Percentiles rank a stretch among this genome's conserved stretches.
phyloP scores from a whole-genome alignment of 2,113 vertebrate genomes.

The Ptilonorhynchus violaceus region DNA sequence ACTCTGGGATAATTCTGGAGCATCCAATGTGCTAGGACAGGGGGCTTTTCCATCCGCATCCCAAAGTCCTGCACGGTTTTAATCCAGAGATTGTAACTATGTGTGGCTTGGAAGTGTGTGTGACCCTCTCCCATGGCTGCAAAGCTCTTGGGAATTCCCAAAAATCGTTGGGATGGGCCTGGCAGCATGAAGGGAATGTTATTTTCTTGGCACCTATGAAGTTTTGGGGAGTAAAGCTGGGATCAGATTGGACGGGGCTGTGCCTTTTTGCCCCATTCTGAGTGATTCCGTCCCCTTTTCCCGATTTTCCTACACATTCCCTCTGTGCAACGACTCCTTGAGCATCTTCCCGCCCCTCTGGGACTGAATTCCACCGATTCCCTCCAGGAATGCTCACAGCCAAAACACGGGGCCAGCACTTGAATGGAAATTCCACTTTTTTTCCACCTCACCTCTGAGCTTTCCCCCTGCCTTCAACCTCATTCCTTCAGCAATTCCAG shows the following conservation, averaged over 20 bases:
- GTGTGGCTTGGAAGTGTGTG: background rate
- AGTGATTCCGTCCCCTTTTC: background rate
- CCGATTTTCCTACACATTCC: background rate
- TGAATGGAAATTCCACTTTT: background rate
- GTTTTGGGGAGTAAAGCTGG: background rate
- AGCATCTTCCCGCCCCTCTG: background rate
- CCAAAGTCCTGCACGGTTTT: background rate
- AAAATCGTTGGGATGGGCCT: background rate
- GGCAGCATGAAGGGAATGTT: background rate
- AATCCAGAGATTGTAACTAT: background rate
- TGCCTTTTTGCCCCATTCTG: background rate
- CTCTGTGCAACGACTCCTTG: background rate
- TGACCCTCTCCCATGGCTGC: accelerated
- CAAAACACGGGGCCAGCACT: background rate
- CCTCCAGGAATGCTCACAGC: background rate
- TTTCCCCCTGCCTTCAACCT: background rate
- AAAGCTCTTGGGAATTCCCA: background rate
- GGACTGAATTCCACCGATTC: background rate
- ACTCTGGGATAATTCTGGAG: background rate
- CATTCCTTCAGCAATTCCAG: background rate
- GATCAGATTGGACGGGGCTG: accelerated
- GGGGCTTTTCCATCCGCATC: accelerated
- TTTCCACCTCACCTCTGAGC: background rate
- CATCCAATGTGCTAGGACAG: background rate
- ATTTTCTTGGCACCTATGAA: background rate